Base-by-base conservation (phyloP, 35 echinoderm and acorn worm genomes). In the Apostichopus parvimensis region DNA sequence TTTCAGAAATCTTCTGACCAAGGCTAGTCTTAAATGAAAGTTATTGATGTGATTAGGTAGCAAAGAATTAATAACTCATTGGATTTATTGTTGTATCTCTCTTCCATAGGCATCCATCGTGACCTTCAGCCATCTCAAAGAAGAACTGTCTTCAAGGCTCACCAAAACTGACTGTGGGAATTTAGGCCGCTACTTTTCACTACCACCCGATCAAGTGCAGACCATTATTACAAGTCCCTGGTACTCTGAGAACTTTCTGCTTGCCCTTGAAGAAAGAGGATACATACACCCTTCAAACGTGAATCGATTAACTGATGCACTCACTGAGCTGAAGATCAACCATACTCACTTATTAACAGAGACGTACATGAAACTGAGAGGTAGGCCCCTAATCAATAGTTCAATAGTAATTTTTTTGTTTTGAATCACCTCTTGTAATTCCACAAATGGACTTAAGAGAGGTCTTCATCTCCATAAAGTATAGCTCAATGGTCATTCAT, bases 251-350 rank as follows among this genome's bases (percentile, higher is more conserved):
- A 28, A 80, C 78, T 8, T 80, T 15, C 26, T 80, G 15, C 78
- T 24, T 80, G 20, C 78, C 78, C 20, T 80, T 80, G 78, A 80
- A 28, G 78, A 80, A 3, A 80, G 78, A 80, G 78, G 78, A 80
- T 45, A 28, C 23, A 45, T 80, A 24, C 78, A 80, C 26, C 26
- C 78, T 28, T 80, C 78, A 80, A 28, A 80, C 34, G 78, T 80
- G 78, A 80, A 80, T 45, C 78, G 78, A 28, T 28, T 80, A 80
- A 80, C 78, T 80, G 78, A 80, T 24, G 78, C 78, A 80, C 26
- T 80, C 20, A 28, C 34, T 28, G 78, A 80, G 78, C 26, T 80
- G 78, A 80, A 80, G n/a, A 80, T 80, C 78, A 80, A 45, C 20
- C 78, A 6, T 14, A 7, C 4, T 80, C 15, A 24, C 23, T 5